phyloP scores from a whole-genome alignment of 2,113 vertebrate species.

The Smithornis capensis region DNA sequence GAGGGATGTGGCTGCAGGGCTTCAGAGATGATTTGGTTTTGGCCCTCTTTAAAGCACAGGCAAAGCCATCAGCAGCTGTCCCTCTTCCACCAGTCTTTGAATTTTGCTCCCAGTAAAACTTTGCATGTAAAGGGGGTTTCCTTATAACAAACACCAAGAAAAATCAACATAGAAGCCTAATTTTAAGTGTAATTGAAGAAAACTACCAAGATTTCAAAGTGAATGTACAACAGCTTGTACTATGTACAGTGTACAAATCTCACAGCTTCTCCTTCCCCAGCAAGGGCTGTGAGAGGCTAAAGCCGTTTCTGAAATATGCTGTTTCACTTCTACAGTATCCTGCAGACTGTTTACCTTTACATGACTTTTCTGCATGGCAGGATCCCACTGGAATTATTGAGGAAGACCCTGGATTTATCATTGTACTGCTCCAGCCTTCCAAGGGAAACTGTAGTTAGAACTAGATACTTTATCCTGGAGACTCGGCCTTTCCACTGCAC shows the following conservation, averaged over 20 bases:
- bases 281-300: neutral
- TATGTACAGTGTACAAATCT: neutral
- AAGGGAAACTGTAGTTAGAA: neutral
- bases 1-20: neutral
- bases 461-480: neutral
- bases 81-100: rapidly evolving
- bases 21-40: neutral
- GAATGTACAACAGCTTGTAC: neutral
- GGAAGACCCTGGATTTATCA: neutral
- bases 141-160: neutral
- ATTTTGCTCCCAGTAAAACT: neutral
- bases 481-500: neutral
- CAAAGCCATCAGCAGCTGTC: neutral
- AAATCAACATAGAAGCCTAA: rapidly evolving
- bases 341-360: neutral
- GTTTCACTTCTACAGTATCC: neutral
- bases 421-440: neutral
- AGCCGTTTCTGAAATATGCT: neutral
- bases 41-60: rapidly evolving
- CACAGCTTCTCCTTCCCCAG: neutral
- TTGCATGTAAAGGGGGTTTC: rapidly evolving
- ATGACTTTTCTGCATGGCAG: neutral
- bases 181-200: neutral
- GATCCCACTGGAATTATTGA: neutral
- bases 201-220: neutral